A percentile compares a stretch with the other conserved stretches of the same genome.
Conservation (phyloP, 2,113 vertebrate species). For the Naja naja region DNA sequence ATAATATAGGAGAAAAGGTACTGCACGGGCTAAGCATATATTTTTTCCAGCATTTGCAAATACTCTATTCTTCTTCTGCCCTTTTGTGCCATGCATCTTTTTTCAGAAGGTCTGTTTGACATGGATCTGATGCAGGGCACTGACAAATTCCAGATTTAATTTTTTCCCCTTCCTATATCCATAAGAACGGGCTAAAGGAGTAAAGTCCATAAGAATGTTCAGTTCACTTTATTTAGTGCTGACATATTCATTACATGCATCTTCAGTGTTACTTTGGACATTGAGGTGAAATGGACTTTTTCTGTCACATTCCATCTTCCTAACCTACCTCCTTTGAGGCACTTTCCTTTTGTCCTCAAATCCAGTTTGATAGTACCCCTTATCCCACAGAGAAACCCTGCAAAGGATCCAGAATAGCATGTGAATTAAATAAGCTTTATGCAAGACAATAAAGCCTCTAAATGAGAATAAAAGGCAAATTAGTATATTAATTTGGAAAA, state of each 20-base stretch:
- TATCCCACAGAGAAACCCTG: not conserved
- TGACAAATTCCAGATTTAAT: not conserved
- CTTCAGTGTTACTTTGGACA: not conserved
- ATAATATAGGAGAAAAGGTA: constrained; percentile 80
- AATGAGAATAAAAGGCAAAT: not conserved
- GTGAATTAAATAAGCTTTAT: not conserved
- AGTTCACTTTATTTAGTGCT: not conserved
- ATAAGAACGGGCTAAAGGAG: not conserved
- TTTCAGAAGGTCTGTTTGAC: not conserved
- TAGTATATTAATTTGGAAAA: not conserved
- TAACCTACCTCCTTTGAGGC: not conserved
- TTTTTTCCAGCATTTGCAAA: not conserved
- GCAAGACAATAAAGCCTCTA: no score
- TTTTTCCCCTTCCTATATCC: not conserved
- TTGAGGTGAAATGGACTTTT: not conserved
- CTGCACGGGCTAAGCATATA: not conserved
- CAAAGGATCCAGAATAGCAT: not conserved
- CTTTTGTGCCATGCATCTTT: not conserved
- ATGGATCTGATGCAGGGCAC: not conserved
- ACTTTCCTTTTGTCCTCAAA: not conserved
- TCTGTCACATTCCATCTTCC: not conserved
- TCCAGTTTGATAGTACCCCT: not conserved
- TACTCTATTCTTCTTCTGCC: not conserved
- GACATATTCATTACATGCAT: not conserved
- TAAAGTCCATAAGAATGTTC: not conserved